Evolutionary conservation across 2,113 vertebrate species (phyloP).

Genomic region (Tiliqua scincoides): DNA sequence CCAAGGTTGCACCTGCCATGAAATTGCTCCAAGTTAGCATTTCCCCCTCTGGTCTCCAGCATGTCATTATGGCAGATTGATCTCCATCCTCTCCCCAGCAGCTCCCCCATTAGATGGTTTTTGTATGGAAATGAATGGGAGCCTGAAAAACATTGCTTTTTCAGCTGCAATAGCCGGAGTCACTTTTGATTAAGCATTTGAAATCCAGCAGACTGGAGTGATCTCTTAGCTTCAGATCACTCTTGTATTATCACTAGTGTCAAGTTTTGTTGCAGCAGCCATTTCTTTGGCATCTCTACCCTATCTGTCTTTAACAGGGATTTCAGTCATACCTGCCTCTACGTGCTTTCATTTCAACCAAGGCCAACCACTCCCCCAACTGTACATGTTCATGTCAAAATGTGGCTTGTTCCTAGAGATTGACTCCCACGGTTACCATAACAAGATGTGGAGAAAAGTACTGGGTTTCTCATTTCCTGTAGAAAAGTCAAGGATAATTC

Average conservation of each 20-base stretch:
- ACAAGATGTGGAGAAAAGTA: too few species aligned
- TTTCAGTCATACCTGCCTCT: slow-evolving; percentile 59
- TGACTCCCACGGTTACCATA: neutral
- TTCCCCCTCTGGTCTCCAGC: slow-evolving; percentile 75
- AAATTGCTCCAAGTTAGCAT: slow-evolving; percentile 83
- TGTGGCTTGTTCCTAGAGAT: neutral
- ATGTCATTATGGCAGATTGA: slow-evolving; percentile 83
- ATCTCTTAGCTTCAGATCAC: slow-evolving; percentile 73
- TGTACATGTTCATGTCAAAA: neutral
- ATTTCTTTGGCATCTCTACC: slow-evolving; percentile 45
- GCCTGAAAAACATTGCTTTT: slow-evolving; percentile 79
- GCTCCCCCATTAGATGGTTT: slow-evolving; percentile 82
- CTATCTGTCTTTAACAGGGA: slow-evolving; percentile 48
- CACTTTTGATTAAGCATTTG: slow-evolving; percentile 80
- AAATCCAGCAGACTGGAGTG: slow-evolving; percentile 64
- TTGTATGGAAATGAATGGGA: slow-evolving; percentile 86
- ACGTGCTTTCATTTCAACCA: slow-evolving; percentile 33
- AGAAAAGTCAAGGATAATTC: neutral
- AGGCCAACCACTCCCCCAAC: rapidly evolving
- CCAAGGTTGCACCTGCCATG: slow-evolving; percentile 84
- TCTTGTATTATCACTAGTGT: slow-evolving; percentile 73
- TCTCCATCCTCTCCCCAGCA: slow-evolving; percentile 73
- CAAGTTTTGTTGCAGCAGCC: slow-evolving; percentile 57
- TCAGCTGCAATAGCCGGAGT: slow-evolving; percentile 79
- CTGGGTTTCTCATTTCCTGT: neutral